Percentiles rank a stretch among this genome's conserved stretches.
Conservation (phyloP, 2,888 invertebrate species). For the Odontothrips loti region DNA sequence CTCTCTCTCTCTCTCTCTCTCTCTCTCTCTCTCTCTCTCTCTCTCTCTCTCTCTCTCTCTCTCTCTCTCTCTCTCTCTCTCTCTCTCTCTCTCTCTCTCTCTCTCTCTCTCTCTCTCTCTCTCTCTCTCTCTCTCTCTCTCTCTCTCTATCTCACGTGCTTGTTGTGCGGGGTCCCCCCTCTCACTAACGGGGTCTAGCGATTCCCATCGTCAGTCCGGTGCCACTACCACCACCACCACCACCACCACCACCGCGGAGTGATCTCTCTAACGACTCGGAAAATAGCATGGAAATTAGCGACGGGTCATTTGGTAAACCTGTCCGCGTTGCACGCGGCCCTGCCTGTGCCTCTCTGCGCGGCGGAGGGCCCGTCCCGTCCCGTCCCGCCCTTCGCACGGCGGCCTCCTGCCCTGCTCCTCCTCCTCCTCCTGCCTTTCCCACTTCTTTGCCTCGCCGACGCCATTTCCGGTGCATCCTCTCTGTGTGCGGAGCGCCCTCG, state of each 20-base stretch:
- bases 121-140: not conserved
- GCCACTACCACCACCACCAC: too few relatives aligned
- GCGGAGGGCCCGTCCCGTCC: too few relatives aligned
- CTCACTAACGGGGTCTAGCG: not conserved
- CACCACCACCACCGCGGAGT: not conserved
- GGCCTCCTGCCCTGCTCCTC: not conserved
- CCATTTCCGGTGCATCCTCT: too few relatives aligned
- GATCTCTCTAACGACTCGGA: conserved; percentile 19
- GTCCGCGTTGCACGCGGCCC: not conserved
- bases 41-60: not conserved
- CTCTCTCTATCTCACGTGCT: not conserved
- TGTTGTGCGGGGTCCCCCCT: too few relatives aligned
- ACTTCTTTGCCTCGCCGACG: too few relatives aligned
- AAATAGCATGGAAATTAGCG: conserved; percentile 13
- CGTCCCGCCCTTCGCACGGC: too few relatives aligned
- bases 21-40: not conserved
- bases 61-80: not conserved
- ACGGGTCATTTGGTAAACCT: conserved; percentile 17
- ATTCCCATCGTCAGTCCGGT: not conserved
- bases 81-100: not conserved
- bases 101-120: not conserved
- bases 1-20: not conserved
- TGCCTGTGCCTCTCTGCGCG: not conserved
- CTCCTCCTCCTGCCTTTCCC: not conserved
- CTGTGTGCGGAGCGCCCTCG: too few relatives aligned